Evolutionary conservation across 2,888 invertebrate genomes (phyloP).

Genomic region (Harmothoe impar): DNA sequence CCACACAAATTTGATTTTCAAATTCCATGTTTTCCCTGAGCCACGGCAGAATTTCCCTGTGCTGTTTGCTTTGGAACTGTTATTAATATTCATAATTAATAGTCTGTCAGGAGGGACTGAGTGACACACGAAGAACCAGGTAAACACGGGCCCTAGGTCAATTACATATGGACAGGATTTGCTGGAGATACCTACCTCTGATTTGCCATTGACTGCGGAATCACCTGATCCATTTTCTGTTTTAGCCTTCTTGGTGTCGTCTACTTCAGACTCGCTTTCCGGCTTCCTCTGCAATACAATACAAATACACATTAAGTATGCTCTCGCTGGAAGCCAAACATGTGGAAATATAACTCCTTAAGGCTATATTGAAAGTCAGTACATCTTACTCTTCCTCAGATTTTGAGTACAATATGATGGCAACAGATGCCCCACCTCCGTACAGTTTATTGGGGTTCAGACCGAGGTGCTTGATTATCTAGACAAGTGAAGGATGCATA

Average conservation of each 20-base stretch:
- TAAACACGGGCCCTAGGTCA: too few species aligned
- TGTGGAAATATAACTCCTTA: background rate
- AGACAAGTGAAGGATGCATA: background rate
- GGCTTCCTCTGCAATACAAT: constrained; percentile 61
- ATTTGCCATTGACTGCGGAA: background rate
- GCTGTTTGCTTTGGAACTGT: too few species aligned
- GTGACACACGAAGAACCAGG: too few species aligned
- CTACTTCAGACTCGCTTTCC: constrained; percentile 27
- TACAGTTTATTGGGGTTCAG: background rate
- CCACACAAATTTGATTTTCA: too few species aligned
- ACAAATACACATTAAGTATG: background rate
- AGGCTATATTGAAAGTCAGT: background rate
- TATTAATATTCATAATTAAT: too few species aligned
- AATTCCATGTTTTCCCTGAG: too few species aligned
- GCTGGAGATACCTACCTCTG: background rate
- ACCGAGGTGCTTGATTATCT: background rate
- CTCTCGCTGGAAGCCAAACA: background rate
- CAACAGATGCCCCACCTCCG: background rate
- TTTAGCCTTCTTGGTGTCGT: constrained; percentile 59
- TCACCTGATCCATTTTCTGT: constrained; percentile 51
- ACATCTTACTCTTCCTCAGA: background rate
- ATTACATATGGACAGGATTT: background rate
- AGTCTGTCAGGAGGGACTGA: too few species aligned
- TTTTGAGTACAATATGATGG: background rate
- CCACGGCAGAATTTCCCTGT: too few species aligned